Evolutionary conservation across 1,140 invertebrate genomes (phyloP).

Genomic region (Bathynomus jamesi): DNA sequence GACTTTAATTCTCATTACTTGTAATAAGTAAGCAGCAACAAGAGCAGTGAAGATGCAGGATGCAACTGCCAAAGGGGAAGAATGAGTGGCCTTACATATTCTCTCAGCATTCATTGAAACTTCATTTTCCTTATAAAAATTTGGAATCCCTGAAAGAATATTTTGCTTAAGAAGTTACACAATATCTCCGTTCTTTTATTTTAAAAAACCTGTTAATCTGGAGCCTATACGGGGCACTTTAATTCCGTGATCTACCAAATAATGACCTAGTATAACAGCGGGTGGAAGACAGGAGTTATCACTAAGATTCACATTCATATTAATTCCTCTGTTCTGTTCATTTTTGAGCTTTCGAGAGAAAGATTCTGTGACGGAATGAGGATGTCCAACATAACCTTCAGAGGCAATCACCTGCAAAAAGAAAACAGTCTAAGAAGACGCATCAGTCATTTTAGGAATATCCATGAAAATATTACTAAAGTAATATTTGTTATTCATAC

Average conservation of each 20-base stretch:
- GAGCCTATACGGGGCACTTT: too few relatives aligned
- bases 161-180: too few relatives aligned
- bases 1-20: too few relatives aligned
- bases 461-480: too few relatives aligned
- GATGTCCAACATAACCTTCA: slow-evolving; percentile 23
- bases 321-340: slow-evolving; percentile 18
- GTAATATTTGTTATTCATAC: too few relatives aligned
- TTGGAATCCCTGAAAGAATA: slow-evolving; percentile 1
- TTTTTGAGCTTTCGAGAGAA: slow-evolving; percentile 18
- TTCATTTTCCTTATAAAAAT: neutral
- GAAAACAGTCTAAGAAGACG: neutral
- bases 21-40: slow-evolving; percentile 1
- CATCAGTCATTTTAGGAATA: too few relatives aligned
- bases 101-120: slow-evolving; percentile 8
- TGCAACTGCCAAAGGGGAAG: neutral
- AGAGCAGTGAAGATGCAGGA: slow-evolving; percentile 5
- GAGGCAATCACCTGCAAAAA: slow-evolving; percentile 14
- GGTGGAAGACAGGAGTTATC: slow-evolving; percentile 30
- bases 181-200: too few relatives aligned
- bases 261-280: slow-evolving; percentile 24
- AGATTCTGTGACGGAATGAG: slow-evolving; percentile 16
- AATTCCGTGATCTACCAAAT: neutral
- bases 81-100: slow-evolving; percentile 6
- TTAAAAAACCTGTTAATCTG: too few relatives aligned
- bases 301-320: slow-evolving; percentile 7